A percentile compares a stretch with the other conserved stretches of the same genome.
Evolutionary conservation across 2,113 vertebrate species (phyloP).

Genomic region (Hippocampus guttulatus): DNA sequence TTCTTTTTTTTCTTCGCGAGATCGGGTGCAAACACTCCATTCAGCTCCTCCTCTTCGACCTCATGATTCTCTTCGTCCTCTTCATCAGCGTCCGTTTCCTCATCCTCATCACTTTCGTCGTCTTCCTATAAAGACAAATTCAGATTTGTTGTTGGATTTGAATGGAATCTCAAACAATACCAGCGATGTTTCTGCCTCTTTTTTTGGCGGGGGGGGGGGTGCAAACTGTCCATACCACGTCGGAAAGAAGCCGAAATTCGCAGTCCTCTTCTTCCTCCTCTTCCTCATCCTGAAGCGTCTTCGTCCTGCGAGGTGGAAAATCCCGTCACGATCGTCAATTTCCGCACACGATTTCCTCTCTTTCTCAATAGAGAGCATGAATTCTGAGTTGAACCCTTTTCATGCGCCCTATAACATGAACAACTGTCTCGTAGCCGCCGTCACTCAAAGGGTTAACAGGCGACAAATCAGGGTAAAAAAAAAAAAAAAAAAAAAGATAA

Average conservation of each 20-base stretch:
- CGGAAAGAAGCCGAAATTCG: constrained; percentile 83
- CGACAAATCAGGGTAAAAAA: too few species aligned
- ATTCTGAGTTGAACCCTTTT: too few species aligned
- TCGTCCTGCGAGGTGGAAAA: constrained; percentile 58
- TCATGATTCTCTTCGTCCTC: constrained; percentile 44
- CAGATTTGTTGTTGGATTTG: neutral
- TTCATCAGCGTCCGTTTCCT: constrained; percentile 36
- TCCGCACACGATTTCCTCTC: neutral
- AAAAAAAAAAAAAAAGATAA: too few species aligned
- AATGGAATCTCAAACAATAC: neutral
- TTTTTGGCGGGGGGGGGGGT: neutral
- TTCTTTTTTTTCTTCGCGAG: constrained; percentile 73
- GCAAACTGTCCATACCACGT: constrained; percentile 78
- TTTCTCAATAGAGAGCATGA: neutral
- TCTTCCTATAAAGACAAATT: constrained; percentile 55
- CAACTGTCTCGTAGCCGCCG: too few species aligned
- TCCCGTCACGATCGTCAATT: neutral
- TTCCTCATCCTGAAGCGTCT: constrained; percentile 61
- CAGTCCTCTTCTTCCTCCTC: constrained; percentile 81
- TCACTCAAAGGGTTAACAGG: neutral
- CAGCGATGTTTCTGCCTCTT: neutral
- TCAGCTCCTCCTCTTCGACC: constrained; percentile 77
- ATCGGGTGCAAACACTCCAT: constrained; percentile 68
- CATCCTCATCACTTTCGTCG: constrained; percentile 15
- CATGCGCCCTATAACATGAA: too few species aligned